Conservation (phyloP, 1,140 invertebrate species). For the Trichonephila clavipes region DNA sequence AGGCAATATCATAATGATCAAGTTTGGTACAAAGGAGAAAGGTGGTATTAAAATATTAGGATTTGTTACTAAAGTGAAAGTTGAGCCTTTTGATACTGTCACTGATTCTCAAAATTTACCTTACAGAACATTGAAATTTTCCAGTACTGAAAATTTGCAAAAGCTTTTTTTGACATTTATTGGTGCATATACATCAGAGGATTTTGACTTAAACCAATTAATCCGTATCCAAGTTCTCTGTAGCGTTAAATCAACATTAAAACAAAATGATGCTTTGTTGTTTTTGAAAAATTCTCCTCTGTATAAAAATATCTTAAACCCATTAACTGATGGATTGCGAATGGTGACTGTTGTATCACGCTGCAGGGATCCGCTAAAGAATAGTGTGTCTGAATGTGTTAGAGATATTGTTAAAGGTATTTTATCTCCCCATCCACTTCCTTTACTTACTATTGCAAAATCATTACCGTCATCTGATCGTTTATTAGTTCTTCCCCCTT, state of each 20-base stretch:
- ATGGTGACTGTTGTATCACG: not conserved
- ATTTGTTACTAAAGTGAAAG: constrained; percentile 53
- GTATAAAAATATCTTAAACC: constrained; percentile 57
- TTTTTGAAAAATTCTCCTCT: constrained; percentile 40
- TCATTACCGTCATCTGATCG: constrained; percentile 46
- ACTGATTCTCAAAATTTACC: not conserved
- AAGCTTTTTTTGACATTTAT: constrained; percentile 44
- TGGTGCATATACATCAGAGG: constrained; percentile 40
- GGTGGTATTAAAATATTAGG: constrained; percentile 61
- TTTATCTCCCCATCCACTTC: constrained; percentile 61
- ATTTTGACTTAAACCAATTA: constrained; percentile 39
- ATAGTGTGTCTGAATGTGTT: constrained; percentile 27
- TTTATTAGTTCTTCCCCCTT: constrained; percentile 33
- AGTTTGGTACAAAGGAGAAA: constrained; percentile 49
- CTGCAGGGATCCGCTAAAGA: not conserved
- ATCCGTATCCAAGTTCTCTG: constrained; percentile 58
- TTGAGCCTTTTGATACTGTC: not conserved
- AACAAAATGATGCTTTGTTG: constrained; percentile 69
- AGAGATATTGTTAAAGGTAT: constrained; percentile 66
- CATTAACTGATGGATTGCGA: constrained; percentile 41
- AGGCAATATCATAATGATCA: constrained; percentile 67
- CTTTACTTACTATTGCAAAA: constrained; percentile 57
- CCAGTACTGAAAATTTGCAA: constrained; percentile 4
- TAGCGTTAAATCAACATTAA: constrained; percentile 51
- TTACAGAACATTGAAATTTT: not conserved